Percentiles rank a stretch among this genome's conserved stretches.
phyloP scores from a whole-genome alignment of 2,888 invertebrate species.

The Apamea monoglypha region DNA sequence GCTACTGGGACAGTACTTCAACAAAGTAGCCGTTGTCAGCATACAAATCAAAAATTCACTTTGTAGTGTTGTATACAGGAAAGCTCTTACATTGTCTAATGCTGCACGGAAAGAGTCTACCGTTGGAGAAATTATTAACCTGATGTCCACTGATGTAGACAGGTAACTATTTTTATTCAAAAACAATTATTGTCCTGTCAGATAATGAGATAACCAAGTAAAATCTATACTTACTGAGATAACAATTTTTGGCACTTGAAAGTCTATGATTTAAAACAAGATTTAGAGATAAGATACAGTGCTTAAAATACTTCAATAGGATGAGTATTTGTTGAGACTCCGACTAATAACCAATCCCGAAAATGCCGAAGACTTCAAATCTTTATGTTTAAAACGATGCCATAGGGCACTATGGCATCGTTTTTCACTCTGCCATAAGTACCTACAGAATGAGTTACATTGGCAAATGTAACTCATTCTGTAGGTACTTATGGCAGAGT shows the following conservation, averaged over 20 bases:
- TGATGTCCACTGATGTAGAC: conserved; percentile 96
- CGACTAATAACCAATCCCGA: neutral
- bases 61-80: conserved; percentile 95
- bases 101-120: conserved; percentile 93
- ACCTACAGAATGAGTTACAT: too few relatives aligned
- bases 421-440: too few relatives aligned
- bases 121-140: conserved; percentile 95
- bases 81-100: conserved; percentile 93
- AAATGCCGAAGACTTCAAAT: conserved; percentile 1
- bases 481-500: neutral
- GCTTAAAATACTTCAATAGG: neutral
- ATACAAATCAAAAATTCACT: conserved; percentile 95
- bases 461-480: conserved; percentile 5
- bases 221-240: neutral
- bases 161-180: conserved; percentile 72
- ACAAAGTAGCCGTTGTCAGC: conserved; percentile 95
- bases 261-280: neutral
- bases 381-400: neutral
- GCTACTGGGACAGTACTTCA: conserved; percentile 95
- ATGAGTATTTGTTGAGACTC: neutral
- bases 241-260: neutral
- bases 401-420: too few relatives aligned
- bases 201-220: neutral
- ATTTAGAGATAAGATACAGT: neutral
- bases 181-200: neutral